Conservation (phyloP, 2,888 invertebrate species). For the Crematogaster levior region DNA sequence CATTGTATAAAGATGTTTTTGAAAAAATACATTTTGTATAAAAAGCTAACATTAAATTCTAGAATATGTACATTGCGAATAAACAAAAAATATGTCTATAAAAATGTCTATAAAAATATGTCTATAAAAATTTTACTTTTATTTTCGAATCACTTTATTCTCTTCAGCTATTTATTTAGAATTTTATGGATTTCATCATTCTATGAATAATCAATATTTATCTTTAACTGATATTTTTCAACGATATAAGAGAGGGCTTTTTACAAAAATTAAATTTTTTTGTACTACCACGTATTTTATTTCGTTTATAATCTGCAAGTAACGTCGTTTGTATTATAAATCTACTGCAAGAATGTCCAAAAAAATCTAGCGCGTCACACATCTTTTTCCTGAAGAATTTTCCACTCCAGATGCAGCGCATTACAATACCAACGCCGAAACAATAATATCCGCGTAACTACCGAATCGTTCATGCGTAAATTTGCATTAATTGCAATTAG, state of each 20-base stretch:
- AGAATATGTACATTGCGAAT: background rate
- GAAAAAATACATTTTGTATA: background rate
- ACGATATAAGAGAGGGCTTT: background rate
- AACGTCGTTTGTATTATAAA: background rate
- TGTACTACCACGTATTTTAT: background rate
- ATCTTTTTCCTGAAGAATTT: slow-evolving; percentile 16
- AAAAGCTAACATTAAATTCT: background rate
- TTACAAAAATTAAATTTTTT: background rate
- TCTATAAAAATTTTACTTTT: too few species aligned
- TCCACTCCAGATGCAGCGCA: slow-evolving; percentile 18
- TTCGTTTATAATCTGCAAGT: background rate
- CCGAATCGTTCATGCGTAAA: slow-evolving; percentile 13
- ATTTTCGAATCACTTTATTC: too few species aligned
- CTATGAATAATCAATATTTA: background rate
- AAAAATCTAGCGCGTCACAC: background rate
- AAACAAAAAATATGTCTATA: background rate
- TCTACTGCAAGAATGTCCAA: background rate
- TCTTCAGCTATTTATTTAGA: too few species aligned
- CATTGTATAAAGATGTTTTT: background rate
- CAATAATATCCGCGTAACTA: slow-evolving; percentile 18
- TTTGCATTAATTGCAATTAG: slow-evolving; percentile 52
- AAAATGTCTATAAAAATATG: too few species aligned
- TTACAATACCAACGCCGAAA: background rate
- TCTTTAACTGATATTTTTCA: too few species aligned
- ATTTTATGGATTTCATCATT: background rate